A percentile compares a stretch with the other conserved stretches of the same genome.
phyloP scores from a whole-genome alignment of 2,797 vertebrate genomes.

The Lepidocolaptes lacrymiger region DNA sequence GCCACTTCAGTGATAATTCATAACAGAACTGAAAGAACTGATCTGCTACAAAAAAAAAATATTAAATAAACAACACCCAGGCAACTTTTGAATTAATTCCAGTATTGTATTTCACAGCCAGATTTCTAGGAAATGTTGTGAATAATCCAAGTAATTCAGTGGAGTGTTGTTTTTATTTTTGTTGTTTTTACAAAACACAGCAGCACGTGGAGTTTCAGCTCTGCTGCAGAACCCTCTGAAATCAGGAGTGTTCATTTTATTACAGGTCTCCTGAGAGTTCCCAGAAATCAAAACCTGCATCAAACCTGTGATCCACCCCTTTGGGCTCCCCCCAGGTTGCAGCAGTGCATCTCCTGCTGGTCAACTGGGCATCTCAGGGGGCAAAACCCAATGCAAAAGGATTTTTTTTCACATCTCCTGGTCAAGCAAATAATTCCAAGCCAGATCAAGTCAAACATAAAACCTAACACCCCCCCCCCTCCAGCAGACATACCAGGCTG shows the following conservation, averaged over 20 bases:
- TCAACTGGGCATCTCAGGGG: not conserved
- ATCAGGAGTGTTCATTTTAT: not conserved
- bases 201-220: not conserved
- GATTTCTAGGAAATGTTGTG: slow-evolving; percentile 63
- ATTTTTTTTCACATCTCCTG: not conserved
- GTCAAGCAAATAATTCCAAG: slow-evolving; percentile 12
- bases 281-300: not conserved
- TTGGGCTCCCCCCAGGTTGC: not conserved
- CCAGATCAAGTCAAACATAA: not conserved
- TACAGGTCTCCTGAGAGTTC: not conserved
- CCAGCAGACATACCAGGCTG: slow-evolving; percentile 10
- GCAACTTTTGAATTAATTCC: slow-evolving; percentile 61
- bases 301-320: not conserved
- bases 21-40: slow-evolving; percentile 33
- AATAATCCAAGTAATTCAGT: slow-evolving; percentile 65
- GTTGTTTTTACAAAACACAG: not conserved
- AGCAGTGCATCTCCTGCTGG: not conserved
- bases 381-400: not conserved
- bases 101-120: slow-evolving; percentile 68
- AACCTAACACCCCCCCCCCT: not conserved
- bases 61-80: not conserved
- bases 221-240: not conserved
- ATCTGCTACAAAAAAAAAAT: not conserved
- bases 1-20: slow-evolving; percentile 44
- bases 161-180: not conserved